A percentile compares a stretch with the other conserved stretches of the same genome.
phyloP scores from a whole-genome alignment of 2,113 vertebrate genomes.

The Stomatorhinus ivindoensis region DNA sequence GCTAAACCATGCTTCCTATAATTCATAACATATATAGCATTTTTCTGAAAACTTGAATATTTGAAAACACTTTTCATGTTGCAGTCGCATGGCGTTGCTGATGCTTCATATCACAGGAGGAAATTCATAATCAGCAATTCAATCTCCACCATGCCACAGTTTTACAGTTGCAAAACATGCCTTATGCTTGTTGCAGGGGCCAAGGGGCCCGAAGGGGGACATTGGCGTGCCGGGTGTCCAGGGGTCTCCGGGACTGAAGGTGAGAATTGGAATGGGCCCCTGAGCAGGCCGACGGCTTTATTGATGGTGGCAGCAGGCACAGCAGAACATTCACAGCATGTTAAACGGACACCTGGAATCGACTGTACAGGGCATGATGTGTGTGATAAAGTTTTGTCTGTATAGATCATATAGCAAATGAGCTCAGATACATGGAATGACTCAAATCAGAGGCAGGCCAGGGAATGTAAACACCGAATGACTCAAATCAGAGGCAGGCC shows the following conservation, averaged over 20 bases:
- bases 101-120: background rate
- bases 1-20: background rate
- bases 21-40: background rate
- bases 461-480: no score
- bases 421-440: background rate
- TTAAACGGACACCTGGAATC: background rate
- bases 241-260: constrained; percentile 64
- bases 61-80: background rate
- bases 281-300: no score
- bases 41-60: background rate
- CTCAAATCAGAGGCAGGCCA: background rate
- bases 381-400: background rate
- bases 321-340: no score
- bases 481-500: background rate
- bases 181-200: constrained; percentile 59
- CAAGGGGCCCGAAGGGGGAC: constrained; percentile 80
- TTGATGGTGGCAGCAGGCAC: no score
- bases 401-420: background rate
- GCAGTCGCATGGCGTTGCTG: background rate
- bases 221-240: constrained; percentile 61
- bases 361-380: background rate
- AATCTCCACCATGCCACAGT: background rate
- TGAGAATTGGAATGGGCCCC: constrained; percentile 25
- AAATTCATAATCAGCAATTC: background rate
- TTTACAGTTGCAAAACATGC: background rate